phyloP scores from a whole-genome alignment of 2,888 invertebrate genomes.

The Dyspetes luteomarginatus region DNA sequence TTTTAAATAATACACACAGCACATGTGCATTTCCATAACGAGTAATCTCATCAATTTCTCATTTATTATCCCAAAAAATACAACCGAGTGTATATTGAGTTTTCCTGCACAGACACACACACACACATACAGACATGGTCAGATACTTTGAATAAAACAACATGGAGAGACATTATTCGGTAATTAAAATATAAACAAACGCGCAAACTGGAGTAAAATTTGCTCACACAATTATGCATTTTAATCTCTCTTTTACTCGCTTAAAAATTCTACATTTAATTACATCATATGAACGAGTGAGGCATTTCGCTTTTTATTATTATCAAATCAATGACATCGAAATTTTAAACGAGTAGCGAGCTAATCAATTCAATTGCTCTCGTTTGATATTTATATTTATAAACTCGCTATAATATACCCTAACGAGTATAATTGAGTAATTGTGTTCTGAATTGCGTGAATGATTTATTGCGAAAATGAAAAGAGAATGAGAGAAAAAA shows the following conservation, averaged over 20 bases:
- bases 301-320: conserved; percentile 23
- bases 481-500: neutral
- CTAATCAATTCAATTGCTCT: conserved; percentile 31
- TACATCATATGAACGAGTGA: neutral
- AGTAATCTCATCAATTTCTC: conserved; percentile 21
- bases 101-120: neutral
- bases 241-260: conserved; percentile 54
- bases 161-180: conserved; percentile 8
- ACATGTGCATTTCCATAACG: conserved; percentile 18
- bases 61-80: conserved; percentile 27
- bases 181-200: conserved; percentile 42
- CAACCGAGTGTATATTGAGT: neutral
- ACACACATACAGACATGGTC: neutral
- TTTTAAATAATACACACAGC: neutral
- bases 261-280: conserved; percentile 37
- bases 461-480: neutral
- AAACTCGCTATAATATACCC: neutral
- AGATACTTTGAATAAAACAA: conserved; percentile 3
- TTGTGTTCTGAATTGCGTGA: conserved; percentile 18
- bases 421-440: conserved; percentile 37
- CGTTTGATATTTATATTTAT: neutral
- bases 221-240: conserved; percentile 17
- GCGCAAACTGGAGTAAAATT: conserved; percentile 18
- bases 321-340: conserved; percentile 44
- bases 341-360: conserved; percentile 3